Percentiles rank a stretch among this genome's conserved stretches.
phyloP scores from a whole-genome alignment of 2,888 invertebrate species.

The Phyllotreta striolata region DNA sequence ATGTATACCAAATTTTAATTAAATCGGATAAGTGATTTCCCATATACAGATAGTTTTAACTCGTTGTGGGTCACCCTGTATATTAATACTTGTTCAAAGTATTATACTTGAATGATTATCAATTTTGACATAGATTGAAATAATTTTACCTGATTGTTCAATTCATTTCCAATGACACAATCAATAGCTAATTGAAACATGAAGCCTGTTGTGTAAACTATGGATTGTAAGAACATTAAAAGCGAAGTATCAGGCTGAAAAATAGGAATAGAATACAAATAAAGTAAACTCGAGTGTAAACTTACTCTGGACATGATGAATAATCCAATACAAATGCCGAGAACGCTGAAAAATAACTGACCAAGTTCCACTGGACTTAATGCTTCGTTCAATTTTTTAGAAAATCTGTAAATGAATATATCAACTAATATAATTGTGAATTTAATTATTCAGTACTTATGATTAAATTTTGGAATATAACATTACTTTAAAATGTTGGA shows the following conservation, averaged over 20 bases:
- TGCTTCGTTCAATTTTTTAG: conserved; percentile 7
- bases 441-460: too few relatives aligned
- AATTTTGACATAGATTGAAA: too few relatives aligned
- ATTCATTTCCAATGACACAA: conserved; percentile 4
- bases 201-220: neutral
- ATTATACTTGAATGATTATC: too few relatives aligned
- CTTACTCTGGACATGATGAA: conserved; percentile 17
- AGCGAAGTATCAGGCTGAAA: neutral
- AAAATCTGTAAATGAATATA: conserved; percentile 12
- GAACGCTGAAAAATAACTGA: conserved; percentile 5
- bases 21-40: too few relatives aligned
- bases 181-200: conserved; percentile 9
- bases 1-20: too few relatives aligned
- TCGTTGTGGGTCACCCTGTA: too few relatives aligned
- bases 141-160: conserved; percentile 9
- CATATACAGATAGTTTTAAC: too few relatives aligned
- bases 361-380: conserved; percentile 16
- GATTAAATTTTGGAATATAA: too few relatives aligned
- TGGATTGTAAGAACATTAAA: neutral
- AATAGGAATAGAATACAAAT: neutral
- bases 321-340: conserved; percentile 18
- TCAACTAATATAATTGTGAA: too few relatives aligned
- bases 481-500: too few relatives aligned
- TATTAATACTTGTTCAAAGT: too few relatives aligned
- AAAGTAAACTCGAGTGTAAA: neutral